Conservation (phyloP, 2,797 vertebrate species). For the Urosaurus nigricauda region DNA sequence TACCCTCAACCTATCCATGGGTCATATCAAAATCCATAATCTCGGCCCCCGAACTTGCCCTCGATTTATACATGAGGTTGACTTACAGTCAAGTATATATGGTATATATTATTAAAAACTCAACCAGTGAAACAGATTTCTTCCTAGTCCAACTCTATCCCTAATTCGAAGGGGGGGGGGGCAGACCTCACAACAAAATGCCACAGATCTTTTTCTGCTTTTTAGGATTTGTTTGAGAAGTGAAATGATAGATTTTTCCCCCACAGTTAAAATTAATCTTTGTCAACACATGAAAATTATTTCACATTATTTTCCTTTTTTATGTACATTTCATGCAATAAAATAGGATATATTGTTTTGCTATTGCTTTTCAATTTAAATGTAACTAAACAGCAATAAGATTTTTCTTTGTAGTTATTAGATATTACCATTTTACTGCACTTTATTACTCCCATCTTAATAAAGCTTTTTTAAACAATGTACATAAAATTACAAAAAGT, state of each 20-base stretch:
- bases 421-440: not conserved
- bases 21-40: too few relatives aligned
- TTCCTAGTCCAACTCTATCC: not conserved
- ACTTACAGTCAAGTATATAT: too few relatives aligned
- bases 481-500: not conserved
- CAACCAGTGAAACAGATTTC: not conserved
- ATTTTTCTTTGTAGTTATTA: not conserved
- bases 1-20: too few relatives aligned
- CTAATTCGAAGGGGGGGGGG: not conserved
- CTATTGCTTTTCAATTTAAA: not conserved
- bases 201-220: not conserved
- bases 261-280: too few relatives aligned
- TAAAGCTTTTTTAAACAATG: not conserved
- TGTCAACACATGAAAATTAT: not conserved
- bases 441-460: not conserved
- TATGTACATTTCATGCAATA: not conserved
- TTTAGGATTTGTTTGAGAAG: too few relatives aligned
- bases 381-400: not conserved
- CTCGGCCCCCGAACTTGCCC: too few relatives aligned
- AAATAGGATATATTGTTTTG: constrained; percentile 7
- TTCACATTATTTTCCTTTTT: not conserved
- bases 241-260: not conserved
- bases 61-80: too few relatives aligned
- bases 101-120: not conserved
- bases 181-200: not conserved